A percentile compares a stretch with the other conserved stretches of the same genome.
Conservation (phyloP, 2,888 invertebrate genomes). For the Euzetes globulus region DNA sequence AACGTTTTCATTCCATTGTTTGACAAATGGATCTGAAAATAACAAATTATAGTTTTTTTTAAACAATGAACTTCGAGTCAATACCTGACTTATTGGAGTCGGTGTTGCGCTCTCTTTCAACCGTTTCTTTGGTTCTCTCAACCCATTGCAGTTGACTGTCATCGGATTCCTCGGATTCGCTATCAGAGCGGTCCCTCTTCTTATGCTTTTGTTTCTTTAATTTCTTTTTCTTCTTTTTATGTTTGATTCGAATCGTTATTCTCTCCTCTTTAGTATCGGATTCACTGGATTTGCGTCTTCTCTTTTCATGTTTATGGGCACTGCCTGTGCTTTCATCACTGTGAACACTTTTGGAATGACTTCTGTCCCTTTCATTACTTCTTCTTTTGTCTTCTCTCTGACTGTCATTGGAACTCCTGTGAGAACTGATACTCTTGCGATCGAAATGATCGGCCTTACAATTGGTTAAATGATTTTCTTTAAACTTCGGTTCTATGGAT, state of each 20-base stretch:
- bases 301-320: background rate
- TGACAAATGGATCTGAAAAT: background rate
- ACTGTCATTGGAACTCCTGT: conserved; percentile 9
- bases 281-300: background rate
- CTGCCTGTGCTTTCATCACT: conserved; percentile 8
- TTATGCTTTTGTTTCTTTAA: conserved; percentile 36
- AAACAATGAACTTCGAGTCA: background rate
- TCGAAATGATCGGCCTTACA: background rate
- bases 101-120: conserved; percentile 39
- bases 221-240: conserved; percentile 34
- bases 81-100: background rate
- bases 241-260: background rate
- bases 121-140: conserved; percentile 47
- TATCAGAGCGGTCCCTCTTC: conserved; percentile 35
- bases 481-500: background rate
- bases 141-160: conserved; percentile 47
- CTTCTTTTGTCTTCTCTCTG: background rate
- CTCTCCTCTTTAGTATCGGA: background rate
- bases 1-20: conserved; percentile 3
- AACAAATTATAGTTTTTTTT: background rate
- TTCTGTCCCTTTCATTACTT: background rate
- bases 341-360: background rate
- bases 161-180: conserved; percentile 37
- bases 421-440: background rate
- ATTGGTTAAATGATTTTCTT: background rate